Evolutionary conservation across 1,140 invertebrate species (phyloP).

Genomic region (Musca domestica): DNA sequence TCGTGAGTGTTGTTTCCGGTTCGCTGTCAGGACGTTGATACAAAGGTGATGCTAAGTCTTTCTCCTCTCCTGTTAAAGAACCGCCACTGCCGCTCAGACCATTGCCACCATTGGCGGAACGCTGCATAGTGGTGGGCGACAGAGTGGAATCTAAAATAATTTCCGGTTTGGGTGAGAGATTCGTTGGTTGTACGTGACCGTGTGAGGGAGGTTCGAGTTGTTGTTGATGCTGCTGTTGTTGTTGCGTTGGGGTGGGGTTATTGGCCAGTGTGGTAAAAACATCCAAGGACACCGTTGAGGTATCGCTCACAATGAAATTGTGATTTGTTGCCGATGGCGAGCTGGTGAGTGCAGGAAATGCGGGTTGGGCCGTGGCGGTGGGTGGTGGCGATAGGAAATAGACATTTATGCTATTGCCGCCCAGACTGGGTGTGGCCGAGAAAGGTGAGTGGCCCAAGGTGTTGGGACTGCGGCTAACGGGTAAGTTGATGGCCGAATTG

Average conservation of each 20-base stretch:
- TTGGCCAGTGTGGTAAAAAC: constrained; percentile 44
- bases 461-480: constrained; percentile 35
- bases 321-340: constrained; percentile 24
- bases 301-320: constrained; percentile 32
- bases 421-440: constrained; percentile 1
- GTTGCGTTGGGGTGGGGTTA: constrained; percentile 23
- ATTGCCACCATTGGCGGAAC: constrained; percentile 23
- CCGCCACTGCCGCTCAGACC: constrained; percentile 10
- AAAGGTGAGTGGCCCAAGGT: constrained; percentile 32
- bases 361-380: constrained; percentile 29
- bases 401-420: constrained; percentile 40
- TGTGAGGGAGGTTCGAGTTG: constrained; percentile 14
- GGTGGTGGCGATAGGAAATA: constrained; percentile 52
- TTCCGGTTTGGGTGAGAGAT: constrained; percentile 51
- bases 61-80: constrained; percentile 32
- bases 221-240: constrained; percentile 23
- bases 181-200: constrained; percentile 15
- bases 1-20: constrained; percentile 36
- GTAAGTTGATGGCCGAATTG: constrained; percentile 27
- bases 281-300: constrained; percentile 49
- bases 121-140: constrained; percentile 40
- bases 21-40: constrained; percentile 44
- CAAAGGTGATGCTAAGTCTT: constrained; percentile 47
- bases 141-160: constrained; percentile 53
- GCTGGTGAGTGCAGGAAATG: constrained; percentile 34